Evolutionary conservation across 2,113 vertebrate species (phyloP), one percentile per base, ranked within the genome.

Genomic region (Xiphias gladius): DNA sequence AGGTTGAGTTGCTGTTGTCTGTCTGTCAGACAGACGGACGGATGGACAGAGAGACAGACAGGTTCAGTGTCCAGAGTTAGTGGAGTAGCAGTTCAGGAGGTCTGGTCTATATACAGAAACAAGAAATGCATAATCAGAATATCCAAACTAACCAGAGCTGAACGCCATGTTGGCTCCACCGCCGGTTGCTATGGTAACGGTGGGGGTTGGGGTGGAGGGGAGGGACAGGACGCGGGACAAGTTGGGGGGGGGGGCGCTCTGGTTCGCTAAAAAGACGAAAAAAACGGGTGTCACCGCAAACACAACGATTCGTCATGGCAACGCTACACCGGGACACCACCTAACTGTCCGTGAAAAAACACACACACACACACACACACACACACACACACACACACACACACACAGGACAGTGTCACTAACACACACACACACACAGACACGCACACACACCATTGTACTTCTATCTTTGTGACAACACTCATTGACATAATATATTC

Each of bases 71-170:
- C 76, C 65, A 32, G 66, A 48, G 69, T 69, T 26, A 19, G 69
- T 54, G 68, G 75, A 54, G 73, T 28, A 71, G 73, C 76, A 50
- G 85, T 71, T 85, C 24, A 17, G 87, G 64, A 17, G 87, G 64
- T 86, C 86, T 78, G 79, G 64, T 90, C 83, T 90, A 91, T 91
- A 1, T 87, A 91, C 93, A 91, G 32, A 57, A 78, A 92, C 82
- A 26, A 59, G 68, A 86, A 59, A 88, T 90, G 91, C 91, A 93
- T 91, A 87, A 80, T 91, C 83, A 70, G 88, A 76, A 84, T 76
- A 81, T 86, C 76, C 80, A 87, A 87, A 87, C 80, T 65, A 78
- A 87, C 77, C 82, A 65, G 62, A 85, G 86, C 82, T 37, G 84
- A 71, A 62, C 48, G 52, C 62, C 57, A 2, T 57, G 65, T 46